Conservation (phyloP, 2,797 vertebrate genomes). For the Xenentodon cancila region DNA sequence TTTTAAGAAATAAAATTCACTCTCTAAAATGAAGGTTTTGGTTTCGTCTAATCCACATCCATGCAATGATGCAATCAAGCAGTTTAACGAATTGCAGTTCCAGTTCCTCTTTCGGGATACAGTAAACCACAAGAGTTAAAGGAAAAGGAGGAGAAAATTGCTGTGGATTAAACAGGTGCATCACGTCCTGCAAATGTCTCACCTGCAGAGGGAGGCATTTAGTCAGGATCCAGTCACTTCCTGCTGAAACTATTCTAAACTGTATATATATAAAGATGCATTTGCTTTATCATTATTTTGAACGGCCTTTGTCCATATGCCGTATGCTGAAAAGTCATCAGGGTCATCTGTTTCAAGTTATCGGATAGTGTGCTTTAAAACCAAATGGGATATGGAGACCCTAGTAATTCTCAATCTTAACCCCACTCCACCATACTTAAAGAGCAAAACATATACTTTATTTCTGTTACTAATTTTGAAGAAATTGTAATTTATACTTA, state of each 20-base stretch:
- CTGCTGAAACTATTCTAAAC: not conserved
- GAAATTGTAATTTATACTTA: not conserved
- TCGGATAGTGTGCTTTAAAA: no score
- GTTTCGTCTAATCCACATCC: not conserved
- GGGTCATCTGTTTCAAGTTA: no score
- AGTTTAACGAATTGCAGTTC: not conserved
- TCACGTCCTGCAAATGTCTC: not conserved
- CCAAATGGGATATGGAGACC: no score
- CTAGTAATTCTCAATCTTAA: no score
- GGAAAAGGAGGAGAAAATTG: not conserved
- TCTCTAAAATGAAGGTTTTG: constrained; percentile 30
- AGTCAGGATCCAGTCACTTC: not conserved
- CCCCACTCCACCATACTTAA: not conserved
- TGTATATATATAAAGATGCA: no score
- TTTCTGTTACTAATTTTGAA: no score
- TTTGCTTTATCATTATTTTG: no score
- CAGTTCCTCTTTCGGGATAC: constrained; percentile 3
- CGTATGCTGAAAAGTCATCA: no score
- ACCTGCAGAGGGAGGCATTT: not conserved
- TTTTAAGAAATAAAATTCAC: constrained; percentile 6
- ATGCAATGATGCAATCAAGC: not conserved
- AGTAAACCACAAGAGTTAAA: not conserved
- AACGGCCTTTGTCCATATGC: no score
- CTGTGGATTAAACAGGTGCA: not conserved
- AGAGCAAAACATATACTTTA: not conserved